Evolutionary conservation across 2,113 vertebrate species (phyloP).

Genomic region (Ammodramus savannarum): DNA sequence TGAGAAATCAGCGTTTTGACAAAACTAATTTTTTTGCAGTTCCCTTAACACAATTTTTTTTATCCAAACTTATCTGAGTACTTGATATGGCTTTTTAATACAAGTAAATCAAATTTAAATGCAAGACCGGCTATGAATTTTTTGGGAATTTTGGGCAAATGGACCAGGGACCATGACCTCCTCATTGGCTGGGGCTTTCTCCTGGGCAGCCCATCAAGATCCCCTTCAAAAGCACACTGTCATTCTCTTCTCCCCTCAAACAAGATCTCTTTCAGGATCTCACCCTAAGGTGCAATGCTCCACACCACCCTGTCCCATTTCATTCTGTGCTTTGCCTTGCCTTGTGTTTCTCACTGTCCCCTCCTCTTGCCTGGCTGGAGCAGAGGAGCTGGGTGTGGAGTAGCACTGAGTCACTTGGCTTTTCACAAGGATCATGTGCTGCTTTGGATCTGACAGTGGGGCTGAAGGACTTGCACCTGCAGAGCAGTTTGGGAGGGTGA

Average conservation of each 20-base stretch:
- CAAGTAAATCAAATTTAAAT: background rate
- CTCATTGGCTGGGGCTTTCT: background rate
- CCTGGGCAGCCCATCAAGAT: background rate
- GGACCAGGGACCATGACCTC: background rate
- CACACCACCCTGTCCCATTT: background rate
- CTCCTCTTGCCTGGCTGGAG: background rate
- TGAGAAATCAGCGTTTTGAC: background rate
- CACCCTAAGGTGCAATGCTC: rapidly evolving
- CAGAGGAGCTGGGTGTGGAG: background rate
- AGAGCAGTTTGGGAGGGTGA: background rate
- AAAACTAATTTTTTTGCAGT: background rate
- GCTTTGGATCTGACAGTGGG: background rate
- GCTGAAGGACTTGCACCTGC: background rate
- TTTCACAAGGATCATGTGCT: background rate
- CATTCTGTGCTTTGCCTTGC: background rate
- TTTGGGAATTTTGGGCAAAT: background rate
- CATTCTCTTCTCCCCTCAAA: background rate
- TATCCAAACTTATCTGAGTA: background rate
- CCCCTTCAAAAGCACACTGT: background rate
- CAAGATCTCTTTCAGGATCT: background rate
- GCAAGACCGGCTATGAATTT: background rate
- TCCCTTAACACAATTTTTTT: background rate
- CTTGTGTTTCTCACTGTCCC: background rate
- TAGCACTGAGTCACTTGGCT: background rate
- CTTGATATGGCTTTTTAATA: background rate